Base-by-base conservation (phyloP, 2,888 invertebrate species). In the Bombylius major region DNA sequence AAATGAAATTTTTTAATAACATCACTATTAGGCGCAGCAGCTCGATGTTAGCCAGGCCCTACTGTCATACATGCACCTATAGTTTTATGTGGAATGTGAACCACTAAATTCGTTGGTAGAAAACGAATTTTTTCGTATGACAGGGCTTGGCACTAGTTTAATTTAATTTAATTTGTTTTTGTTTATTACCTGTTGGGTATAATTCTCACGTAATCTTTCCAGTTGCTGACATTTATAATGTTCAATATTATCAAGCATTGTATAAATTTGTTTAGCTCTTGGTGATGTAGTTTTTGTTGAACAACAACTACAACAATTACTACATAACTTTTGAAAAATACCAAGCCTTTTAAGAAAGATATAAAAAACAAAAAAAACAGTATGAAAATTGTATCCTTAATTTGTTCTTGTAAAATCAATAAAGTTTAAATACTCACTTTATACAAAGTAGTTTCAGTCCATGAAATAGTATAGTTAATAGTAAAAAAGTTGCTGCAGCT, bases 231-330 rank as follows among this genome's bases (percentile, higher is more conserved):
- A 86, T 75, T 92, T 92, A 76, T 93, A 92, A 62, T 84, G 84
- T 70, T 94, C 93, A 64, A 94, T 88, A 72, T 87, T 89, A 70
- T 94, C 93, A 65, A 94, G 76, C 83, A 94, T 88, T 63, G 84
- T 86, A 69, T 87, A 87, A 61, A 94, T 86, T 71, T 92, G 90
- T 58, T 88, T 82, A 34, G 88, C 83, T 56, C 89, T 81, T 9
- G 91, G 89, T 31, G 88, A 84, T 59, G 80, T 81, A 52, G 82
- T 81, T 60, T 80, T 83, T 59, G 82, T 82, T 61, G 83, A 83
- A 67, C 89, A 89, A 70, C 89, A 89, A 66, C 83, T 82, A 70
- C 87, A 87, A 73, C 87, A 88, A 50, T 60, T 61, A 47, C 61
- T 62, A 53, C 67, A 66, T 61, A 85, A 84, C 68, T 77, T 76